phyloP scores from a whole-genome alignment of 2,113 vertebrate species.

The Halcyon malimbica region DNA sequence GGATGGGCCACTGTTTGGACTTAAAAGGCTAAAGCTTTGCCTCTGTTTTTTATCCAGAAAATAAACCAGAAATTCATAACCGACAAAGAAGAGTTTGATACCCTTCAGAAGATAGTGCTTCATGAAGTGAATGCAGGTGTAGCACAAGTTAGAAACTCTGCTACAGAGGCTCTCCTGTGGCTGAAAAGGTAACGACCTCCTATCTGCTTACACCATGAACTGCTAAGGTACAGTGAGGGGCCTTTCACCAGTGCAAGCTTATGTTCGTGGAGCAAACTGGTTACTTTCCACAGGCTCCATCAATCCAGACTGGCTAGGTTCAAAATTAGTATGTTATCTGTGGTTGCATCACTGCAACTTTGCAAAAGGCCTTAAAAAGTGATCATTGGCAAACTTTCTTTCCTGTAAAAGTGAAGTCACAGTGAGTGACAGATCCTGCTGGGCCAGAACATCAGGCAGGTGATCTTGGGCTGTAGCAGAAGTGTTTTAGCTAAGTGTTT shows the following conservation, averaged over 20 bases:
- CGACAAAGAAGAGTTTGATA: constrained; percentile 85
- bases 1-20: neutral
- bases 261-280: neutral
- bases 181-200: constrained; percentile 78
- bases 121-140: constrained; percentile 86
- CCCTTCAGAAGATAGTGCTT: constrained; percentile 94
- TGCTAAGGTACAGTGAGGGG: neutral
- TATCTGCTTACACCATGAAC: neutral
- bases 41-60: constrained; percentile 76
- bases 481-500: neutral
- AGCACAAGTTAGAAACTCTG: constrained; percentile 91
- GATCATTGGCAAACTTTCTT: fast-evolving
- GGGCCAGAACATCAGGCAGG: neutral
- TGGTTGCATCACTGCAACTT: neutral
- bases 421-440: neutral
- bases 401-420: neutral
- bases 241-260: neutral
- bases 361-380: neutral
- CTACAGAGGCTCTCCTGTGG: constrained; percentile 96
- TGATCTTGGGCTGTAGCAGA: neutral
- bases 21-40: neutral
- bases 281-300: neutral
- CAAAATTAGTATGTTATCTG: neutral
- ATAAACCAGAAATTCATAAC: constrained; percentile 96
- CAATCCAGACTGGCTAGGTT: neutral